Evolutionary conservation across 2,797 vertebrate genomes (phyloP).

Genomic region (Leontocebus nigricollis): DNA sequence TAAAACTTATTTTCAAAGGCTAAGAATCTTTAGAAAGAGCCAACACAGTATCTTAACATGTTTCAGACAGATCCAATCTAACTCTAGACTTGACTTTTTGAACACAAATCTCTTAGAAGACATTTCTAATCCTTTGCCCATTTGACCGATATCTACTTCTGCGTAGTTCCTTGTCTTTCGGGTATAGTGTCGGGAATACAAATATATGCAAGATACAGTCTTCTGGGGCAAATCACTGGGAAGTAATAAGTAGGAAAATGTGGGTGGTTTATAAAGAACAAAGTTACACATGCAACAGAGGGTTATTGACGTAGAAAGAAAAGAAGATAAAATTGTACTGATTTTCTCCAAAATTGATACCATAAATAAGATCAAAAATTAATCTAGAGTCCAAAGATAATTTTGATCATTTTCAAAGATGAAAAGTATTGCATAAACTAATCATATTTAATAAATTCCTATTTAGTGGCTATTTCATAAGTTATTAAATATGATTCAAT

Average conservation of each 20-base stretch:
- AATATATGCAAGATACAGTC: background rate
- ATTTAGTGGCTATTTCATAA: slow-evolving; percentile 13
- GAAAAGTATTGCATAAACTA: background rate
- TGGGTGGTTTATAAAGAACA: background rate
- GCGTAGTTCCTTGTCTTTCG: background rate
- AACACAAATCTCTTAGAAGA: background rate
- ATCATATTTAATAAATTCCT: slow-evolving; percentile 2
- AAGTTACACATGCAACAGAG: background rate
- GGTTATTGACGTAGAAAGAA: background rate
- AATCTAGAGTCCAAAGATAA: background rate
- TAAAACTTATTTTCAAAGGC: background rate
- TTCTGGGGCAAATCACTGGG: background rate
- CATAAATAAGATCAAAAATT: background rate
- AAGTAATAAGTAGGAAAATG: background rate
- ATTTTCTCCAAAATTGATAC: background rate
- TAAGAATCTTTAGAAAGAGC: background rate
- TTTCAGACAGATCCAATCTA: background rate
- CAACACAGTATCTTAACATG: background rate
- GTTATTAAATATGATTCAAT: slow-evolving; percentile 27
- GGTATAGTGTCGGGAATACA: background rate
- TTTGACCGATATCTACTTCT: background rate
- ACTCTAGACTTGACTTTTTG: background rate
- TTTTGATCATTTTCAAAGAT: slow-evolving; percentile 30
- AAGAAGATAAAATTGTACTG: background rate
- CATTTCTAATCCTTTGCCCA: background rate